Conservation (phyloP, 2,888 invertebrate genomes). For the Diabrotica balteata region DNA sequence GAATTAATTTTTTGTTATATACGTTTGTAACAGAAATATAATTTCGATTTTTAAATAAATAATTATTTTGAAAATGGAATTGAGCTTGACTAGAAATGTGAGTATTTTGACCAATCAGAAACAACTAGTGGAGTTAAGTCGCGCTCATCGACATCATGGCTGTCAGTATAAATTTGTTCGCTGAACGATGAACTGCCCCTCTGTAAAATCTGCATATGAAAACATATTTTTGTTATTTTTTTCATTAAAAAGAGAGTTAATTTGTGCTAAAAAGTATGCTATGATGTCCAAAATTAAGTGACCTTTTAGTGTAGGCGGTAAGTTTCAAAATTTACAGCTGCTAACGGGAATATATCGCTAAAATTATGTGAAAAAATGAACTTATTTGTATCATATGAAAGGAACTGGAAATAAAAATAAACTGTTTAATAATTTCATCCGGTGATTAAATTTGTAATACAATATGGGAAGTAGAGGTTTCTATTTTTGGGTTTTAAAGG, state of each 20-base stretch:
- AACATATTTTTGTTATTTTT: slow-evolving; percentile 51
- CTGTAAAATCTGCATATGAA: slow-evolving; percentile 64
- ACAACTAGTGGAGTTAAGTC: slow-evolving; percentile 78
- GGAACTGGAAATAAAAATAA: slow-evolving; percentile 26
- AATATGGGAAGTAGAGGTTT: no score
- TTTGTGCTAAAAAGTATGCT: slow-evolving; percentile 51
- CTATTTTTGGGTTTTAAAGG: no score
- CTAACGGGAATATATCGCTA: slow-evolving; percentile 6
- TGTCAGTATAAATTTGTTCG: slow-evolving; percentile 97
- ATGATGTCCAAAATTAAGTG: slow-evolving; percentile 52
- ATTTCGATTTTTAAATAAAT: not conserved
- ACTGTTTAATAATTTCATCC: slow-evolving; percentile 27
- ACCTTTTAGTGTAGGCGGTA: slow-evolving; percentile 41
- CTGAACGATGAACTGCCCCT: slow-evolving; percentile 85
- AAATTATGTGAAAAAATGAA: slow-evolving; percentile 13
- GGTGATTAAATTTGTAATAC: not conserved
- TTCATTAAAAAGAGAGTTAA: slow-evolving; percentile 48
- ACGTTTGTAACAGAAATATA: no score
- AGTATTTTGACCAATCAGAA: slow-evolving; percentile 68
- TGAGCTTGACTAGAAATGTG: slow-evolving; percentile 16
- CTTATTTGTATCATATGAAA: slow-evolving; percentile 23
- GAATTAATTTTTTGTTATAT: no score
- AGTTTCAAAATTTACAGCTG: slow-evolving; percentile 32
- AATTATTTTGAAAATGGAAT: not conserved
- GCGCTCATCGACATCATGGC: slow-evolving; percentile 89